Evolutionary conservation across 35 echinoderm and acorn worm genomes (phyloP).

Genomic region (Heliocidaris tuberculata): DNA sequence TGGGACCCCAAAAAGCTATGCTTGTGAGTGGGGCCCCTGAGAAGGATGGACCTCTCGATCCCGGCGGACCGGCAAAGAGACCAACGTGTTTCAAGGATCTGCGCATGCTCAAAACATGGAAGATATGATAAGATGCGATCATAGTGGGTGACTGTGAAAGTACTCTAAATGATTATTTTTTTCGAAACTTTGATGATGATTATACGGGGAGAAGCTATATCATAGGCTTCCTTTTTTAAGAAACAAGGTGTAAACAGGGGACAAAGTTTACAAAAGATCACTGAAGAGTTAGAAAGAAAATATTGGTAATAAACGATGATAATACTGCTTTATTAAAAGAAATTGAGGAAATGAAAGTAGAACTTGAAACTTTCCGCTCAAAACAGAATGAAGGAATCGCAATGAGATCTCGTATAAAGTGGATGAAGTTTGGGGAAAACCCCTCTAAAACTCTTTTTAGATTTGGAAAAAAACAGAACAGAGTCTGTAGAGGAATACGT

Average conservation of each 20-base stretch:
- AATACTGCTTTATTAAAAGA: not conserved
- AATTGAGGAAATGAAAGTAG: not conserved
- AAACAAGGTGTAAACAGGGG: not conserved
- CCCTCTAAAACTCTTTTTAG: constrained; percentile 27
- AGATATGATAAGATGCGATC: no score
- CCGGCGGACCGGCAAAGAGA: no score
- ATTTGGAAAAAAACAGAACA: constrained; percentile 54
- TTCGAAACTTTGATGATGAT: not conserved
- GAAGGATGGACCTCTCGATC: no score
- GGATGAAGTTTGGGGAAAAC: constrained; percentile 19
- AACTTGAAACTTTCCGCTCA: constrained; percentile 16
- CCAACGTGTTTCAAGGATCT: no score
- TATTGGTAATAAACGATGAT: not conserved
- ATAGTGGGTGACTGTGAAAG: no score
- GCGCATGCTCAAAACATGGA: no score
- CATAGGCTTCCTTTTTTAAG: not conserved
- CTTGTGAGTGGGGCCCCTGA: no score
- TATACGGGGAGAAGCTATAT: not conserved
- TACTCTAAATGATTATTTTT: no score
- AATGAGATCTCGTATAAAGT: no score
- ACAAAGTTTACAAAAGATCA: not conserved
- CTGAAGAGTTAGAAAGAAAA: not conserved
- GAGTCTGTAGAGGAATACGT: constrained; percentile 31
- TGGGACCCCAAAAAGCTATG: no score
- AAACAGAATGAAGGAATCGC: not conserved